Conservation (phyloP, 2,888 invertebrate species). For the Taphrorychus bicolor region DNA sequence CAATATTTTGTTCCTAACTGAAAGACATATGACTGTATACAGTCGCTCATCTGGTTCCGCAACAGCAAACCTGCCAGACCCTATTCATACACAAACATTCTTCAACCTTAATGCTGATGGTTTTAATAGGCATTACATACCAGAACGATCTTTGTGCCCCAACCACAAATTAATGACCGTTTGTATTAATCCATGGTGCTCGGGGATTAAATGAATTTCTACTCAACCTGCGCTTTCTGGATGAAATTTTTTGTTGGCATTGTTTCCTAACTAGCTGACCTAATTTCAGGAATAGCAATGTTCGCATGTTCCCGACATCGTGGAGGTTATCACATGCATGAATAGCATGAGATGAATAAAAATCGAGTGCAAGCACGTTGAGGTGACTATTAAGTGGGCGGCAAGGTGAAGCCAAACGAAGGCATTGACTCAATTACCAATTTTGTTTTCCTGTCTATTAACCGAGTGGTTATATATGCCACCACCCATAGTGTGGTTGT, state of each 20-base stretch:
- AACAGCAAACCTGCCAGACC: background rate
- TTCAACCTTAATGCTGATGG: background rate
- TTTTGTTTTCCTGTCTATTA: background rate
- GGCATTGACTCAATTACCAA: background rate
- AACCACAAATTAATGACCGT: background rate
- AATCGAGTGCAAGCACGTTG: background rate
- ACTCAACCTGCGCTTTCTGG: background rate
- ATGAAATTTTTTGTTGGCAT: background rate
- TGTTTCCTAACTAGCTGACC: background rate
- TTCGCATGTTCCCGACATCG: background rate
- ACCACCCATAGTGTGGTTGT: too few relatives aligned
- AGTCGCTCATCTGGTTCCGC: background rate
- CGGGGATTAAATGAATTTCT: background rate
- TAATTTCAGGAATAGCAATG: background rate
- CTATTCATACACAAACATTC: background rate
- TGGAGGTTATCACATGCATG: background rate
- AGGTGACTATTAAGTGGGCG: background rate
- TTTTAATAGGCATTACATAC: background rate
- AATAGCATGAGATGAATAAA: background rate
- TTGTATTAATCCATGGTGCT: background rate
- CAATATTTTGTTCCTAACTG: background rate
- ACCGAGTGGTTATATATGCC: background rate
- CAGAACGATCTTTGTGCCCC: too few relatives aligned
- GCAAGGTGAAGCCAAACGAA: background rate
- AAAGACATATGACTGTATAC: background rate